Percentiles rank a stretch among this genome's conserved stretches.
Conservation (phyloP, 2,888 invertebrate genomes). For the Agonopterix alstromeriana region DNA sequence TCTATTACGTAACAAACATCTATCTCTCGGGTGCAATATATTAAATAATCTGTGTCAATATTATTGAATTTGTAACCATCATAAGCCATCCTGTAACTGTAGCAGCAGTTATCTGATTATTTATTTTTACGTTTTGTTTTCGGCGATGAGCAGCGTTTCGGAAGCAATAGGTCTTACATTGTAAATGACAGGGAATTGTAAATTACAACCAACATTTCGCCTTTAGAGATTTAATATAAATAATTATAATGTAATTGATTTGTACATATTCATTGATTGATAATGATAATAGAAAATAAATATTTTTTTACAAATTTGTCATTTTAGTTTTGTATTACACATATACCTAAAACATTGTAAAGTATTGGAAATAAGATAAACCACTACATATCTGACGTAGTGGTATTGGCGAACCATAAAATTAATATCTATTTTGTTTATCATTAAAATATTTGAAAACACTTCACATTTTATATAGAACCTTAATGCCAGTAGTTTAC, state of each 20-base stretch:
- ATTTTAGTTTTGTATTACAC: slow-evolving; percentile 57
- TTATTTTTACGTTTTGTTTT: no score
- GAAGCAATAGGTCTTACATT: no score
- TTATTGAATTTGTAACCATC: no score
- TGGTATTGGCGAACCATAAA: not conserved
- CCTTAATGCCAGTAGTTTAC: slow-evolving; percentile 67
- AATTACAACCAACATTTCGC: slow-evolving; percentile 23
- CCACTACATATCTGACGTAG: not conserved
- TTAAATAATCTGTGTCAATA: no score
- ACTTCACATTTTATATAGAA: slow-evolving; percentile 24
- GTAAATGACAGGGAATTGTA: not conserved
- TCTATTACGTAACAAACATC: no score
- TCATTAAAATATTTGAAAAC: slow-evolving; percentile 18
- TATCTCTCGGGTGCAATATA: no score
- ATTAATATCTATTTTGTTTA: slow-evolving; percentile 17
- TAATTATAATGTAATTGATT: slow-evolving; percentile 67
- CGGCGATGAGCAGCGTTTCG: no score
- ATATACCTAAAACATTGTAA: slow-evolving; percentile 46
- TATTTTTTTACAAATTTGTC: slow-evolving; percentile 69
- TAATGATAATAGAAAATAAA: slow-evolving; percentile 67
- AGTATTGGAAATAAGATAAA: no score
- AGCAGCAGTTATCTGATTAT: no score
- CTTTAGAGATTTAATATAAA: slow-evolving; percentile 71
- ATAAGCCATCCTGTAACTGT: no score
- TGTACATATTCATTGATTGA: slow-evolving; percentile 70